phyloP scores from a whole-genome alignment of 2,888 invertebrate species.

The Leptothorax acervorum region DNA sequence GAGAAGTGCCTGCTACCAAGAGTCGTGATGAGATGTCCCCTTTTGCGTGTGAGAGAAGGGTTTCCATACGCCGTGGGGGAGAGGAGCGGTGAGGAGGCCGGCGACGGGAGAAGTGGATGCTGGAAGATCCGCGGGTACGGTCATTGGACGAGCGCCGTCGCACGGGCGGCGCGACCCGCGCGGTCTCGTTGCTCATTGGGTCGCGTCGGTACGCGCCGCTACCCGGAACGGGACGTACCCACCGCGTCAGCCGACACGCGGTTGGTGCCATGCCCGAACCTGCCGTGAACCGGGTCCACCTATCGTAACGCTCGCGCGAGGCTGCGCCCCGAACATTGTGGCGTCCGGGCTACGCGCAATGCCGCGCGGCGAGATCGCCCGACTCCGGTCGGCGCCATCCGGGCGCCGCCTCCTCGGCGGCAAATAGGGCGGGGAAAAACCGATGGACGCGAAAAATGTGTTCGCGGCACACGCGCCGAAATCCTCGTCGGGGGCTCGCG shows the following conservation, averaged over 20 bases:
- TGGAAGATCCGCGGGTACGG: conserved; percentile 42
- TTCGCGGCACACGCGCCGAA: conserved; percentile 57
- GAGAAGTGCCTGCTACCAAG: conserved; percentile 85
- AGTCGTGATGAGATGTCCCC: conserved; percentile 85
- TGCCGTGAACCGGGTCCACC: conserved; percentile 34
- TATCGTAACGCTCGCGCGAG: conserved; percentile 42
- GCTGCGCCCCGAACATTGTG: conserved; percentile 15
- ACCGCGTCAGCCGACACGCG: not conserved
- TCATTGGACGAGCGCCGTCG: conserved; percentile 73
- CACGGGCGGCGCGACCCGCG: conserved; percentile 35
- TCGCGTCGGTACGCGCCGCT: not conserved
- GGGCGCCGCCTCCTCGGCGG: not conserved
- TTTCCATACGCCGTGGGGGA: conserved; percentile 68
- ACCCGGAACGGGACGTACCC: conserved; percentile 25
- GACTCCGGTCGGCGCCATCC: conserved; percentile 26
- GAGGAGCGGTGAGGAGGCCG: conserved; percentile 59
- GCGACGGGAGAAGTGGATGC: conserved; percentile 54
- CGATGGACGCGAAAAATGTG: conserved; percentile 50
- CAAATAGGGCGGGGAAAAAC: conserved; percentile 34
- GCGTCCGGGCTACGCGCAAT: conserved; percentile 20
- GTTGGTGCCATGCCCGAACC: conserved; percentile 53
- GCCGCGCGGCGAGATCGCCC: conserved; percentile 65
- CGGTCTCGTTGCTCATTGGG: conserved; percentile 62
- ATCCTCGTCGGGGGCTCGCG: conserved; percentile 41
- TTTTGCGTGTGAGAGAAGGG: conserved; percentile 83